phyloP scores from a whole-genome alignment of 2,113 vertebrate species.

The Percina caprodes region DNA sequence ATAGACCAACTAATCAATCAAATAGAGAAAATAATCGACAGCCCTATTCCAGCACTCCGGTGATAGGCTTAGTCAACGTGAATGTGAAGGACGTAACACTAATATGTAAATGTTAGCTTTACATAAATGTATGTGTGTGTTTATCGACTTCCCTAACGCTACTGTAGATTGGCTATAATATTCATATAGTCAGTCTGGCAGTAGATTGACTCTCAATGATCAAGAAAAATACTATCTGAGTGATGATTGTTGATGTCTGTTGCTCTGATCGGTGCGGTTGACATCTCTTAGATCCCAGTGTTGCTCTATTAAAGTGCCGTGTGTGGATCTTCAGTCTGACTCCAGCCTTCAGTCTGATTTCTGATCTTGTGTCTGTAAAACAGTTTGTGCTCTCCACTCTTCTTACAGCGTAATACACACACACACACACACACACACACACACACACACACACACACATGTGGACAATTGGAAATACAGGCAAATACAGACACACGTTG shows the following conservation, averaged over 20 bases:
- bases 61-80: too few relatives aligned
- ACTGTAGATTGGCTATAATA: not conserved
- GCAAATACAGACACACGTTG: not conserved
- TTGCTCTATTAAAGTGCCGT: not conserved
- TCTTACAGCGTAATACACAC: not conserved
- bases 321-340: not conserved
- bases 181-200: not conserved
- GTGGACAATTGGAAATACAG: too few relatives aligned
- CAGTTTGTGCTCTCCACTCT: not conserved
- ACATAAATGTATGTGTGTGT: not conserved
- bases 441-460: not conserved
- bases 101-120: too few relatives aligned
- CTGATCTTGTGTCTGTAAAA: not conserved
- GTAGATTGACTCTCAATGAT: not conserved
- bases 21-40: too few relatives aligned
- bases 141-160: not conserved
- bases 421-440: conserved; percentile 14
- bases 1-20: too few relatives aligned
- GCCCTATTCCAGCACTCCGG: too few relatives aligned
- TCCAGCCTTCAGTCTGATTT: not conserved
- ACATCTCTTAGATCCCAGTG: not conserved
- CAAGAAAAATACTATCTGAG: conserved; percentile 2
- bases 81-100: too few relatives aligned
- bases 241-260: conserved; percentile 6
- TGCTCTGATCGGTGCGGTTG: not conserved